Evolutionary conservation across 1,140 invertebrate genomes (phyloP).

Genomic region (Armadillidium nasatum): DNA sequence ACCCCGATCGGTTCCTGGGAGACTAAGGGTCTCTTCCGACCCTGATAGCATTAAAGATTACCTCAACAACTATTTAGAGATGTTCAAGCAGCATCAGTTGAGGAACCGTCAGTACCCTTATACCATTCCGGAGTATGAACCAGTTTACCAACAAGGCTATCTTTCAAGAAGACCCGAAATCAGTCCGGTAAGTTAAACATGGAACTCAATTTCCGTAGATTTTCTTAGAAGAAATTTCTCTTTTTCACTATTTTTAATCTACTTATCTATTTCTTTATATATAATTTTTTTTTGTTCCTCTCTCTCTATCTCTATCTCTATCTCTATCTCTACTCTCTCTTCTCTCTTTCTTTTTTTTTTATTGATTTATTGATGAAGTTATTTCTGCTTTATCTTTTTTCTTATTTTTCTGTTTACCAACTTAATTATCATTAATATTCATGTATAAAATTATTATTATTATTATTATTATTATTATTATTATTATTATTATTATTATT

Average conservation of each 20-base stretch:
- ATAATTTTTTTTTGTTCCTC: neutral
- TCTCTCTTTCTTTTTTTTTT: neutral
- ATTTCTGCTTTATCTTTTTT: too few species aligned
- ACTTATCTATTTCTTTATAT: neutral
- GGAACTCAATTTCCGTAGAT: neutral
- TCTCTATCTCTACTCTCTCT: too few species aligned
- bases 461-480: too few species aligned
- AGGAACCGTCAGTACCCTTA: slow-evolving; percentile 14
- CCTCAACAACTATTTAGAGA: neutral
- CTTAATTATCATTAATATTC: too few species aligned
- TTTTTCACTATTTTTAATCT: neutral
- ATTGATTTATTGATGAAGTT: too few species aligned
- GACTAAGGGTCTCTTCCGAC: neutral
- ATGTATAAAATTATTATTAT: too few species aligned
- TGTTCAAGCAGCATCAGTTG: slow-evolving; percentile 20
- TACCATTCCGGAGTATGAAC: slow-evolving; percentile 27
- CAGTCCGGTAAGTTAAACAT: slow-evolving; percentile 33
- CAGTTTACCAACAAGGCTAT: slow-evolving; percentile 27
- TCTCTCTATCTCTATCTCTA: too few species aligned
- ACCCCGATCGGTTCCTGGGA: neutral
- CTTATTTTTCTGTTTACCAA: too few species aligned
- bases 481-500: too few species aligned
- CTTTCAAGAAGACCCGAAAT: slow-evolving; percentile 34
- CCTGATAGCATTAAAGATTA: neutral
- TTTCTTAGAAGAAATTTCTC: neutral